phyloP scores from a whole-genome alignment of 2,797 vertebrate species.

The Tenualosa thibaudeaui region DNA sequence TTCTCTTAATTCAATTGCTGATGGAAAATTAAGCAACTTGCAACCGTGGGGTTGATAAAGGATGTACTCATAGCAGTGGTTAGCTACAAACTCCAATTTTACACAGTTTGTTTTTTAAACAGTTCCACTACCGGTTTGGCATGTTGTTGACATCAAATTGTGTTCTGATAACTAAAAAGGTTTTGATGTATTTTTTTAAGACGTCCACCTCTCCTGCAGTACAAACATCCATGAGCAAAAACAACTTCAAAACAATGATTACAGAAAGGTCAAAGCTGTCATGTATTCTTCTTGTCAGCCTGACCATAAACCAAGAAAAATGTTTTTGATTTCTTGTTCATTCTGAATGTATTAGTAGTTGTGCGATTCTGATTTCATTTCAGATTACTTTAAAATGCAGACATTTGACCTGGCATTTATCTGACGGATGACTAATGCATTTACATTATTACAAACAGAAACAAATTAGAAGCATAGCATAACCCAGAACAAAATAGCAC shows the following conservation, averaged over 20 bases:
- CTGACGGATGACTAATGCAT: not conserved
- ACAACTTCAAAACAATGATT: not conserved
- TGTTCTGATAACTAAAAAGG: too few species aligned
- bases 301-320: not conserved
- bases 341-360: not conserved
- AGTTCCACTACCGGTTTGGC: too few species aligned
- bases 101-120: too few species aligned
- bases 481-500: not conserved
- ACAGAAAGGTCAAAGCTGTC: not conserved
- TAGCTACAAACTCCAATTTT: too few species aligned
- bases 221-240: not conserved
- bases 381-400: not conserved
- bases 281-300: not conserved
- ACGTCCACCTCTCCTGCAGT: not conserved
- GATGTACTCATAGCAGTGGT: too few species aligned
- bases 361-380: not conserved
- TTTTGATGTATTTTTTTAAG: too few species aligned
- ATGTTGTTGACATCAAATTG: too few species aligned
- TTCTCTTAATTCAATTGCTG: too few species aligned
- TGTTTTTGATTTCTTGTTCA: not conserved
- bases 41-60: too few species aligned
- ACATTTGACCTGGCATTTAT: not conserved
- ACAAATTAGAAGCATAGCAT: not conserved
- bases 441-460: not conserved
- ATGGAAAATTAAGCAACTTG: too few species aligned